Evolutionary conservation across 2,888 invertebrate species (phyloP), one percentile per base, ranked within the genome.

Genomic region (Litoditis marina): DNA sequence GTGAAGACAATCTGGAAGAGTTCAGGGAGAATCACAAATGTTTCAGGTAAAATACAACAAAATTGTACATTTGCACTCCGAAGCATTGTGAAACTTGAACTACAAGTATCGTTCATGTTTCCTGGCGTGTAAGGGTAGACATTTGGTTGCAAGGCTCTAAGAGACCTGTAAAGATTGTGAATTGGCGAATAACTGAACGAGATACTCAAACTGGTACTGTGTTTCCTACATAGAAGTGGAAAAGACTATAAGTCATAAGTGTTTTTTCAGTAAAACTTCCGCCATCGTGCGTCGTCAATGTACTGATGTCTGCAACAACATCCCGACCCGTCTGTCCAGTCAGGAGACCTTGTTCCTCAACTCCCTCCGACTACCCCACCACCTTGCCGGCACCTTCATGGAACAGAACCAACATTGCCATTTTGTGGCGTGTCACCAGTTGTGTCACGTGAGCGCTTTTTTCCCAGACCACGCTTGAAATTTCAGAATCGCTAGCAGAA

Each of bases 371-470:
- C 51, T 51, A 2, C 42, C 51, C 2, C 52, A 51, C 13, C 50
- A 53, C 11, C 68, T 66, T 28, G 60, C 66, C 22, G 54, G 49
- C 25, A 64, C 53, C 25, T 68, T 68, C 34, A 49, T 66, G 5
- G 66, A 67, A 36, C 69, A 73, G 30, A 73, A 73, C 39, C 53
- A 63, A 7, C 66, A 70, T 25, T 73, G 73, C 36, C 56, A 65
- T 28, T 66, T 73, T 52, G 66, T 69, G 34, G 69, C 68, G 6
- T 73, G 73, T 27, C 68, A 73, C 51, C 73, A 73, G 42, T 42
- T 73, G 13, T 73, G 73, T 30, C 73, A 73, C 60, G 73, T 73
- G 49, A 66, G 66, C 42, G 34, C n/a, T 42, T 54, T 19, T 54
- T 7, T 54, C 19, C 32, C n/a, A n/a, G n/a, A n/a, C n/a, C n/a